phyloP scores from a whole-genome alignment of 2,888 invertebrate genomes.

The Lomographa bimaculata region DNA sequence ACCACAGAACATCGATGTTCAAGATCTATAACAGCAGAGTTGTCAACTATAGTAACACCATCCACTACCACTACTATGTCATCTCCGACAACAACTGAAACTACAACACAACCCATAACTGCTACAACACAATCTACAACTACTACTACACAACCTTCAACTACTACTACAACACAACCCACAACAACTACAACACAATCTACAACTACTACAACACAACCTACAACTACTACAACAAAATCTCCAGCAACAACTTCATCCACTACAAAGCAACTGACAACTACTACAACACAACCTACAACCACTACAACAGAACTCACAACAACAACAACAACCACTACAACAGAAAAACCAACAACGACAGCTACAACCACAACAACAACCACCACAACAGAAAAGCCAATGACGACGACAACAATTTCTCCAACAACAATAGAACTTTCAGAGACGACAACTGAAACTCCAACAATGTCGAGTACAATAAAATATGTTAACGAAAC shows the following conservation, averaged over 20 bases:
- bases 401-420: not conserved
- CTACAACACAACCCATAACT: constrained; percentile 11
- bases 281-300: constrained; percentile 8
- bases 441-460: not conserved
- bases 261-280: constrained; percentile 2
- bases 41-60: not conserved
- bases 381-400: not conserved
- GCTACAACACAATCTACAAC: constrained; percentile 5
- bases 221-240: constrained; percentile 10
- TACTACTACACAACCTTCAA: constrained; percentile 6
- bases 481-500: not conserved
- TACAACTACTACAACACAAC: constrained; percentile 8
- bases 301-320: constrained; percentile 21
- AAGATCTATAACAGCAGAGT: no score
- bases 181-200: constrained; percentile 11
- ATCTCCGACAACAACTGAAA: constrained; percentile 21
- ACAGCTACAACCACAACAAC: constrained; percentile 1
- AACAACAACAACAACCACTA: constrained; percentile 16
- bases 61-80: constrained; percentile 1
- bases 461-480: no score
- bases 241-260: constrained; percentile 17
- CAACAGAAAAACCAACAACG: constrained; percentile 4
- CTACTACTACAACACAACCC: constrained; percentile 20
- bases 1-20: no score
- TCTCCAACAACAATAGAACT: not conserved